phyloP scores from a whole-genome alignment of 2,113 vertebrate genomes.

The Pachypanchax playfairii region DNA sequence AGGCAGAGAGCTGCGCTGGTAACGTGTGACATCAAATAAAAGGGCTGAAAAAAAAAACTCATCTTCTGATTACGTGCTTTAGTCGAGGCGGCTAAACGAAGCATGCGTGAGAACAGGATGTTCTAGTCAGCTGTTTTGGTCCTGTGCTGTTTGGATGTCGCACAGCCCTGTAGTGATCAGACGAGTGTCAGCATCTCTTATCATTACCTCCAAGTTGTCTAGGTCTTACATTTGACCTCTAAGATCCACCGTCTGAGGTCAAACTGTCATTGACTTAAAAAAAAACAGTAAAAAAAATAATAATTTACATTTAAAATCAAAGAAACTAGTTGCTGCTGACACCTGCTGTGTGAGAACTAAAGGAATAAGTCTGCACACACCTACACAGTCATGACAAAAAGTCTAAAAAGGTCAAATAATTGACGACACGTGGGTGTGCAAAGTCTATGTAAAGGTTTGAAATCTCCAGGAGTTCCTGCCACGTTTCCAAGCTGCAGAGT shows the following conservation, averaged over 20 bases:
- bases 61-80: constrained; percentile 13
- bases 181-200: neutral
- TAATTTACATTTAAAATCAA: too few relatives aligned
- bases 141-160: neutral
- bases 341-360: neutral
- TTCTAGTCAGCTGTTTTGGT: constrained; percentile 27
- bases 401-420: constrained; percentile 12
- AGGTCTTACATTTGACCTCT: neutral
- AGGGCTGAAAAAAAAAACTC: constrained; percentile 4
- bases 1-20: neutral
- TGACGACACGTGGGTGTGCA: constrained; percentile 8
- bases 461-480: neutral
- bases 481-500: neutral
- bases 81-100: constrained; percentile 17
- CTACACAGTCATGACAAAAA: neutral
- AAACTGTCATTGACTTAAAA: too few relatives aligned
- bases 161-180: neutral
- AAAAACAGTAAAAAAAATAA: too few relatives aligned
- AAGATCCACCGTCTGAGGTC: neutral
- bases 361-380: constrained; percentile 5
- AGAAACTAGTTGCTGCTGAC: neutral
- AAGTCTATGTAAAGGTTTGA: neutral
- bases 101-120: constrained; percentile 45
- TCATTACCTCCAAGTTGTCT: neutral
- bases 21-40: constrained; percentile 18